Percentiles rank a stretch among this genome's conserved stretches.
Evolutionary conservation across 2,113 vertebrate species (phyloP).

Genomic region (Amazona vittata): DNA sequence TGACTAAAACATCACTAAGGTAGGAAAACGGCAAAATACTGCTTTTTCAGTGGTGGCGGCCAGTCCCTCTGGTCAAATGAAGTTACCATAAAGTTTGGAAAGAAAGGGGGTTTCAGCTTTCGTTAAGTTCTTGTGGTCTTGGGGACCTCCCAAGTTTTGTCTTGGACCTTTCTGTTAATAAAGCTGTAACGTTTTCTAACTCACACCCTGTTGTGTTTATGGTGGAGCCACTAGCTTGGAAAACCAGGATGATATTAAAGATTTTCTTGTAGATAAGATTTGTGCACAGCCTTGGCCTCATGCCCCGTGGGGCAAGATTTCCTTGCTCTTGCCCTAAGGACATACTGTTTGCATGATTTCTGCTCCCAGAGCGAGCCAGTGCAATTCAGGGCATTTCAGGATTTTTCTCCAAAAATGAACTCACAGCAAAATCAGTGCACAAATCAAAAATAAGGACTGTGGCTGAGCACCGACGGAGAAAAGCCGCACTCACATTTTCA

Average conservation of each 20-base stretch:
- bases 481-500: not conserved
- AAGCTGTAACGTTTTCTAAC: not conserved
- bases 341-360: not conserved
- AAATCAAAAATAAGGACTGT: not conserved
- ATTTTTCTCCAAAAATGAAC: not conserved
- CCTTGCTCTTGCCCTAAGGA: not conserved
- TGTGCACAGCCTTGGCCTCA: not conserved
- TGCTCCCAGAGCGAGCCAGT: not conserved
- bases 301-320: not conserved
- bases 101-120: not conserved
- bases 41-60: not conserved
- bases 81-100: not conserved
- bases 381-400: not conserved
- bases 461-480: not conserved
- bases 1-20: constrained; percentile 67
- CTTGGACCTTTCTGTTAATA: not conserved
- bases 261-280: not conserved
- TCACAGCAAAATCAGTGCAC: not conserved
- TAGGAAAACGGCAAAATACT: constrained; percentile 4
- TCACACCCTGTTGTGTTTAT: not conserved
- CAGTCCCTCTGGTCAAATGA: not conserved
- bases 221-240: not conserved
- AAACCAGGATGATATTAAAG: not conserved
- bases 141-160: not conserved
- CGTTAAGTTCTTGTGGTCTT: not conserved